phyloP scores from a whole-genome alignment of 2,888 invertebrate genomes.

The Hypolimnas misippus region DNA sequence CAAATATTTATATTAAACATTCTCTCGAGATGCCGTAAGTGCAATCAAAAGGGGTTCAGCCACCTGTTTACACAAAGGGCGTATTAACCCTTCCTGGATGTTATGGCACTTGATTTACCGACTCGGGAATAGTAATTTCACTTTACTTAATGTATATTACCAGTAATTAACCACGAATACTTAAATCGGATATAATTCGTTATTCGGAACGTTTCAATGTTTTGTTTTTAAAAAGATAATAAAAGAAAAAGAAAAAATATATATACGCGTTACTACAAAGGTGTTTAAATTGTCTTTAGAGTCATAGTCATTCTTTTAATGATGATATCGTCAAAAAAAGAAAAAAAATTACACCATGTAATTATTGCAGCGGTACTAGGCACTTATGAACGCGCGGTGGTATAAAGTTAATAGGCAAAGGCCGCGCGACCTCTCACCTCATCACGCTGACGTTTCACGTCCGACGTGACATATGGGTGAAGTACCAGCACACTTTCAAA shows the following conservation, averaged over 20 bases:
- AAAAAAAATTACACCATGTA: slow-evolving; percentile 27
- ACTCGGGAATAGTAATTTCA: slow-evolving; percentile 12
- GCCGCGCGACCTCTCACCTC: slow-evolving; percentile 36
- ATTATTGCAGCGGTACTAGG: slow-evolving; percentile 35
- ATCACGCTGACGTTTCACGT: slow-evolving; percentile 30
- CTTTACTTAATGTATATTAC: slow-evolving; percentile 9
- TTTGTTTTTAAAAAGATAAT: too few relatives aligned
- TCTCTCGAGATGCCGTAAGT: slow-evolving; percentile 37
- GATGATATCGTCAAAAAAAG: not conserved
- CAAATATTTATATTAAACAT: slow-evolving; percentile 41
- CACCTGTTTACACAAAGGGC: slow-evolving; percentile 45
- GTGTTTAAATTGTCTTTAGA: not conserved
- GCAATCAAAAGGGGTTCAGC: slow-evolving; percentile 41
- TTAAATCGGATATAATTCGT: not conserved
- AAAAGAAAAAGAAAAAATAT: too few relatives aligned
- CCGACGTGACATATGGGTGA: slow-evolving; percentile 12
- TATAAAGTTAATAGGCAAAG: slow-evolving; percentile 33
- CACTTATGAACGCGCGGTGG: slow-evolving; percentile 28
- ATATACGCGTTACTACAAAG: not conserved
- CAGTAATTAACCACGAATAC: slow-evolving; percentile 17
- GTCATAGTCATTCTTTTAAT: not conserved
- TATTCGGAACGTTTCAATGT: too few relatives aligned
- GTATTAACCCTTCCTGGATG: slow-evolving; percentile 38
- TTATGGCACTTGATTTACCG: slow-evolving; percentile 27
- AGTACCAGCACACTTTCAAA: slow-evolving; percentile 7